Conservation (phyloP, 2,888 invertebrate genomes). For the Arctia plantaginis region DNA sequence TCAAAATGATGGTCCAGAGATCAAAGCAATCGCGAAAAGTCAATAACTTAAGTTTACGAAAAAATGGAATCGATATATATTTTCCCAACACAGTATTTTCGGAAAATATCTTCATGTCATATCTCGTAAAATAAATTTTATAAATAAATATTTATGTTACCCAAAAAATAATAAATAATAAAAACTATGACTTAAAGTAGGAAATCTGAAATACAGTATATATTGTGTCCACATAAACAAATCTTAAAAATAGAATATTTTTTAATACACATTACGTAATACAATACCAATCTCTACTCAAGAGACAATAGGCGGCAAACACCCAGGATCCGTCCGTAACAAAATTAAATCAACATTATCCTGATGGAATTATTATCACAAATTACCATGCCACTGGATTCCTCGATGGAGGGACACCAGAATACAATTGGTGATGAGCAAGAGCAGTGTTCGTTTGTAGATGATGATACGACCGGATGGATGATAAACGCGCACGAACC, state of each 20-base stretch:
- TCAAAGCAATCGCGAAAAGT: conserved; percentile 21
- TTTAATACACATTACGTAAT: conserved; percentile 70
- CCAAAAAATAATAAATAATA: background rate
- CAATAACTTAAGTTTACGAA: conserved; percentile 25
- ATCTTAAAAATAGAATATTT: conserved; percentile 26
- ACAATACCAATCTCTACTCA: conserved; percentile 73
- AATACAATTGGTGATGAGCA: conserved; percentile 54
- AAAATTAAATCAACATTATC: conserved; percentile 62
- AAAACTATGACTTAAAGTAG: background rate
- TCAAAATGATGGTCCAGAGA: conserved; percentile 36
- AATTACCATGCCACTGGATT: conserved; percentile 83
- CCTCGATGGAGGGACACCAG: conserved; percentile 63
- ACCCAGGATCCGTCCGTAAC: conserved; percentile 66
- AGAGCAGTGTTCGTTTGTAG: conserved; percentile 53
- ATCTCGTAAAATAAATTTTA: background rate
- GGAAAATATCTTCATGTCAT: background rate
- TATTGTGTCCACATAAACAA: conserved; percentile 12
- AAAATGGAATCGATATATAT: background rate
- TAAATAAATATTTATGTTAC: background rate
- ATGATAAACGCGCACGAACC: conserved; percentile 56
- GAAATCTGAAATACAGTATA: conserved; percentile 4
- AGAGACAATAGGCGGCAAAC: conserved; percentile 71
- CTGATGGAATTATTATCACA: conserved; percentile 69
- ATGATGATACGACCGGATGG: conserved; percentile 61
- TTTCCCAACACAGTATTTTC: background rate